Evolutionary conservation across 2,888 invertebrate genomes (phyloP), one percentile per base, ranked within the genome.

Genomic region (Apodemia duryi): DNA sequence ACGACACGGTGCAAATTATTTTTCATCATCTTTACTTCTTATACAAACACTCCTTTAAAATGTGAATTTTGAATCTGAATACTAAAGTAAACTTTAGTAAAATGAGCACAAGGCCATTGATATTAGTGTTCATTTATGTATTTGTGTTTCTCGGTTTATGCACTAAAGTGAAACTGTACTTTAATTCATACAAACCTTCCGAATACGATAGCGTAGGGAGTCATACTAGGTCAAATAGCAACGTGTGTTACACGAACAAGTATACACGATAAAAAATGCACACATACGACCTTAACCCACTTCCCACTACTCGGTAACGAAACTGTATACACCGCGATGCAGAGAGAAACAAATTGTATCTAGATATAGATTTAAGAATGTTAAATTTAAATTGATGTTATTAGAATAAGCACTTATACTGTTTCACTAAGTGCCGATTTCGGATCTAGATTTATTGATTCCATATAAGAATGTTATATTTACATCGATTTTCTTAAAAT

Each of bases 221-320:
- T 67, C 67, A 67, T 68, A 67, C 65, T 70, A 70, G 68, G 71
- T 71, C 70, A 68, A 69, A 69, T 69, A 51, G 63, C 71, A 71
- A 66, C 46, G 66, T 73, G 70, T 68, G 69, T 73, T 74, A 74
- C 68, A 71, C 70, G 71, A 68, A 68, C 70, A 73, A 72, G 71
- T 73, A 72, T 70, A 69, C 73, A 75, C 77, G 75, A 76, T 83
- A 80, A 83, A 88, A 88, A 87, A 86, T 84, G 84, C 81, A 83
- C 81, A 83, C 74, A 71, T 73, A 76, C 82, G 87, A 84, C 89
- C 89, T 90, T 89, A 87, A 85, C 88, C 87, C 75, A 87, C 77
- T 83, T 86, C 78, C 71, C 68, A 74, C 78, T 32, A 57, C 13
- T 13, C 13, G 6, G 57, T 57, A 57, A 57, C 57, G 32, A 57